phyloP scores from a whole-genome alignment of 2,797 vertebrate genomes.

The Cynodonichthys magdalenae region DNA sequence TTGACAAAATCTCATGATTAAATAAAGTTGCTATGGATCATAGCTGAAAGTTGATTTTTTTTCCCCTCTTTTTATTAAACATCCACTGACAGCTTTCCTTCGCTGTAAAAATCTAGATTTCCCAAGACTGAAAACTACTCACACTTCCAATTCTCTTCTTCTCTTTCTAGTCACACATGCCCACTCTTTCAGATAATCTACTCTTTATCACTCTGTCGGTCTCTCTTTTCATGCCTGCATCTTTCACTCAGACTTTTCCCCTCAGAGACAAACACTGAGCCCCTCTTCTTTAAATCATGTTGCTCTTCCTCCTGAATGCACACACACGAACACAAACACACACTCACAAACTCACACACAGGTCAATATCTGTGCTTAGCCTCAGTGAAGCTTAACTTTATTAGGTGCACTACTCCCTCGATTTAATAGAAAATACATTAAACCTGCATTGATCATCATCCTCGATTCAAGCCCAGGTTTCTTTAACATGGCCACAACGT shows the following conservation, averaged over 20 bases:
- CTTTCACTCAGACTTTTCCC: constrained; percentile 22
- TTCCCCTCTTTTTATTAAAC: constrained; percentile 61
- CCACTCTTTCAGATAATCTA: constrained; percentile 30
- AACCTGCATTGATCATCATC: constrained; percentile 77
- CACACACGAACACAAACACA: constrained; percentile 34
- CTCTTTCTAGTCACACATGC: constrained; percentile 25
- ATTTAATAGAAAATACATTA: constrained; percentile 70
- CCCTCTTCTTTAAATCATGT: constrained; percentile 31
- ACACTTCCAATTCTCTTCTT: constrained; percentile 30
- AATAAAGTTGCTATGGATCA: constrained; percentile 14
- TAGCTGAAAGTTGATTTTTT: constrained; percentile 49
- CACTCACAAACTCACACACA: constrained; percentile 32
- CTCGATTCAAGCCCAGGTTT: constrained; percentile 66
- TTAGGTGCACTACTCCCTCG: constrained; percentile 53
- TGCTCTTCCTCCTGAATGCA: constrained; percentile 25
- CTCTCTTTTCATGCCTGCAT: constrained; percentile 21
- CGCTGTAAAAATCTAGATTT: constrained; percentile 59
- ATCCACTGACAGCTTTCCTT: constrained; percentile 65
- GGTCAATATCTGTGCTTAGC: constrained; percentile 63
- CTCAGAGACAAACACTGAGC: constrained; percentile 28
- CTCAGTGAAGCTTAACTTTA: constrained; percentile 62
- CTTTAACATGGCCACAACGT: constrained; percentile 68
- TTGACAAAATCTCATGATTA: constrained; percentile 33
- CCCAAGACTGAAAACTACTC: constrained; percentile 38
- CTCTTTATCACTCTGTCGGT: constrained; percentile 35